These are phyloP conservation scores for Cataglyphis altisquamis DNA, from an alignment of 2,888 invertebrate species.

Conservation along the genomic window DNA sequence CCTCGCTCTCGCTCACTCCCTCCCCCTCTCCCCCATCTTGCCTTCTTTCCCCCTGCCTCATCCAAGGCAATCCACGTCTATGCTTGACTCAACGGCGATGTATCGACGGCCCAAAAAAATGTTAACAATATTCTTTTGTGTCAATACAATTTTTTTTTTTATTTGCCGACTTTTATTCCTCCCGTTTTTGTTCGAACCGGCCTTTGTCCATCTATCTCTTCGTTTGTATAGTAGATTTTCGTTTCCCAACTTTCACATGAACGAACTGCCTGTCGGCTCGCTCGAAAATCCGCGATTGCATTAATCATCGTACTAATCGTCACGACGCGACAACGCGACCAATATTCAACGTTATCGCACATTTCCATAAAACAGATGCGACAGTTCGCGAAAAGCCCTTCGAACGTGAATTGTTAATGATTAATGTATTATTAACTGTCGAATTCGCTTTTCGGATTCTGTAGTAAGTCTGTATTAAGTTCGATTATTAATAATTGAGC, in stretches of 20 bases:
- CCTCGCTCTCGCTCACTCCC: constrained; percentile 19
- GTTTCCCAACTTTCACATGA: constrained; percentile 33
- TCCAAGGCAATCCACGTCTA: constrained; percentile 52
- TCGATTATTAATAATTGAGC: constrained; percentile 26
- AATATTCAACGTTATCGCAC: constrained; percentile 53
- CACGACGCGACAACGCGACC: constrained; percentile 48
- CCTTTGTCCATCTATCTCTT: constrained; percentile 31
- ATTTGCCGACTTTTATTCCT: constrained; percentile 6
- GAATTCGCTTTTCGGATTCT: constrained; percentile 59
- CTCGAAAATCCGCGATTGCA: constrained; percentile 58
- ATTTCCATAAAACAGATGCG: constrained; percentile 60
- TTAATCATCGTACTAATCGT: constrained; percentile 62
- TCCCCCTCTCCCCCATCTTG: constrained; percentile 43
- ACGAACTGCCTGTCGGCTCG: not conserved
- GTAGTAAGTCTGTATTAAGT: constrained; percentile 55
- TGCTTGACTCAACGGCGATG: constrained; percentile 68
- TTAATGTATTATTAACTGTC: constrained; percentile 68
- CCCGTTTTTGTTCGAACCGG: constrained; percentile 24
- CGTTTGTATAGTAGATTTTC: constrained; percentile 50
- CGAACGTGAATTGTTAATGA: constrained; percentile 60
- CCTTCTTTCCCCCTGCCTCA: constrained; percentile 10
- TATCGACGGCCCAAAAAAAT: constrained; percentile 68
- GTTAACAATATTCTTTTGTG: constrained; percentile 76
- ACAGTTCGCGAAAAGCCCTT: not conserved
- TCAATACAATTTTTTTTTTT: constrained; percentile 60